Evolutionary conservation across 92 coral and sea anemone genomes (phyloP).

Genomic region (Pocillopora meandrina): DNA sequence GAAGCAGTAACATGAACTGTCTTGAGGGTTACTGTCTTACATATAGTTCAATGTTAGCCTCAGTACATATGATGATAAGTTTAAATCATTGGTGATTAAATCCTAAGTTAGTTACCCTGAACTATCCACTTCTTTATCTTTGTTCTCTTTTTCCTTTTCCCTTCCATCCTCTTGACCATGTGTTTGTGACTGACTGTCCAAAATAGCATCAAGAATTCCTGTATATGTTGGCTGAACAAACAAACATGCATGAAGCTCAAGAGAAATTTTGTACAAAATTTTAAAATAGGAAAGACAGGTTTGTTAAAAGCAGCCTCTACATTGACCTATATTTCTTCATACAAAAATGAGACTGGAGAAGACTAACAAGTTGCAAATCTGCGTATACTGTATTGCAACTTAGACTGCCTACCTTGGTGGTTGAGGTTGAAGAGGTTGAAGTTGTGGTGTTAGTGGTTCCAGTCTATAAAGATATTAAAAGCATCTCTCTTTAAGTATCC

Average conservation of each 20-base stretch:
- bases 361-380: background rate
- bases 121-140: conserved; percentile 55
- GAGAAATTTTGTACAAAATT: background rate
- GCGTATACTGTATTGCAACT: background rate
- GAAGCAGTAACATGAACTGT: no score
- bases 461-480: conserved; percentile 39
- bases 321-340: no score
- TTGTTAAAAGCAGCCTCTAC: background rate
- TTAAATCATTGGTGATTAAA: background rate
- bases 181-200: conserved; percentile 93
- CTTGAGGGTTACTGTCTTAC: no score
- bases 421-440: conserved; percentile 33
- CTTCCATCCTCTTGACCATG: conserved; percentile 84
- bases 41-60: no score
- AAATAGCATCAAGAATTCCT: conserved; percentile 91
- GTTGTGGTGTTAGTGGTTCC: conserved; percentile 56
- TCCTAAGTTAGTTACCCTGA: conserved; percentile 11
- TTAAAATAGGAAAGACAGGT: background rate
- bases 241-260: background rate
- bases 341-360: background rate
- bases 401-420: conserved; percentile 46
- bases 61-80: no score
- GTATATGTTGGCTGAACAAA: conserved; percentile 70
- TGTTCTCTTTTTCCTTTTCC: conserved; percentile 63
- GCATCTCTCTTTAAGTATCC: no score